phyloP scores from a whole-genome alignment of 2,113 vertebrate genomes.

The Apistogramma diplotaenia region DNA sequence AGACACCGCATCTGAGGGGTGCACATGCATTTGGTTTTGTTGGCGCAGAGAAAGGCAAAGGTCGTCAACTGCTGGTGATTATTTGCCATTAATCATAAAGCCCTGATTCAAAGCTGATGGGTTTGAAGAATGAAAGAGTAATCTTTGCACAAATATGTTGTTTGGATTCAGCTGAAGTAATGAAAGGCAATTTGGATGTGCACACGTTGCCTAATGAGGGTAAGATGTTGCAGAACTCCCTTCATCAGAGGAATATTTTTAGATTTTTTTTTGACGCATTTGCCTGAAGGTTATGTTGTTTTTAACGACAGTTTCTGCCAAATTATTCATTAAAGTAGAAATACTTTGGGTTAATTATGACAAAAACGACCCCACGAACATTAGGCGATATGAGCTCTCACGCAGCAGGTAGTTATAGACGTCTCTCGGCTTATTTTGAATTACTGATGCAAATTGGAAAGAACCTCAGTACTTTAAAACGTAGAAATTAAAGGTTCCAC shows the following conservation, averaged over 20 bases:
- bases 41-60: slow-evolving; percentile 30
- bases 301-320: neutral
- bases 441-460: neutral
- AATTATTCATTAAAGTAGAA: neutral
- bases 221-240: neutral
- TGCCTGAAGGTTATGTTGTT: neutral
- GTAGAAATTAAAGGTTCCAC: neutral
- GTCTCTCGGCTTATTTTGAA: neutral
- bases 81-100: slow-evolving; percentile 37
- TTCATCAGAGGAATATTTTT: neutral
- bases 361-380: neutral
- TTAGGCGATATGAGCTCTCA: neutral
- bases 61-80: slow-evolving; percentile 18
- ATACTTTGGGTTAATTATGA: neutral
- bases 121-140: slow-evolving; percentile 11
- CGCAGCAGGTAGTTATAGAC: neutral
- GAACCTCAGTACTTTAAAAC: neutral
- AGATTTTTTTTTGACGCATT: neutral
- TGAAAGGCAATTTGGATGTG: slow-evolving; percentile 8
- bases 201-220: neutral
- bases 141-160: neutral
- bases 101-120: slow-evolving; percentile 40
- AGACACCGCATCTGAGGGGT: neutral
- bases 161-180: slow-evolving; percentile 1
- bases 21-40: neutral